Base-by-base conservation (phyloP, 2,888 invertebrate species). In the Endotricha flammealis region DNA sequence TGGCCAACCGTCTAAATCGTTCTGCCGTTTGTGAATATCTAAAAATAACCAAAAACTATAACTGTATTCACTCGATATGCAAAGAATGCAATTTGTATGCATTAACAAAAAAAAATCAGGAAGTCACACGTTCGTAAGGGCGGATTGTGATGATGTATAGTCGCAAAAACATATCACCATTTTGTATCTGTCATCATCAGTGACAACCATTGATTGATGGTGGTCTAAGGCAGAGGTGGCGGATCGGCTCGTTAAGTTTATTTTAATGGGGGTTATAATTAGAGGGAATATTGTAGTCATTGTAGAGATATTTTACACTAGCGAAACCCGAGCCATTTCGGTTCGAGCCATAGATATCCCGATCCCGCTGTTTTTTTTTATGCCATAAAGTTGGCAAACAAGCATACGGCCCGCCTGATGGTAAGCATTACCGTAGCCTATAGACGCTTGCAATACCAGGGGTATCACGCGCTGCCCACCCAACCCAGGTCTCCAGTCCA, bases 91-190 rank as follows among this genome's bases (percentile, higher is more conserved):
- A 28, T 43, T 32, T 17, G 17, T 16, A 22, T 23, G n/a, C n/a
- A n/a, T n/a, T 12, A 4, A 6, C 17, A 17, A 5, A 39, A 38
- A 45, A 45, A 45, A 45, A 31, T 13, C 14, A 39, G 36, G 42
- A 42, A 32, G 32, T 35, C 24, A 29, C 42, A 47, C 44, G 30
- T 39, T 39, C 33, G 37, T 11, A 39, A 32, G 42, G 73, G 76
- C 63, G 74, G 57, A 67, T 48, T 68, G 64, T 72, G 70, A 66
- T 74, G 77, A 76, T 71, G 41, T 52, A 76, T 57, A 57, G 41
- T 5, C 35, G 45, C 58, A 75, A 76, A 75, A 77, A 74, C 63
- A 46, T 46, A 50, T 41, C 53, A 56, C 37, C 50, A 54, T 44
- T 60, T 63, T 61, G 67, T 65, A 56, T 24, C 59, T 69, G 77